phyloP scores from a whole-genome alignment of 2,888 invertebrate genomes.

The Charanyca ferruginea region DNA sequence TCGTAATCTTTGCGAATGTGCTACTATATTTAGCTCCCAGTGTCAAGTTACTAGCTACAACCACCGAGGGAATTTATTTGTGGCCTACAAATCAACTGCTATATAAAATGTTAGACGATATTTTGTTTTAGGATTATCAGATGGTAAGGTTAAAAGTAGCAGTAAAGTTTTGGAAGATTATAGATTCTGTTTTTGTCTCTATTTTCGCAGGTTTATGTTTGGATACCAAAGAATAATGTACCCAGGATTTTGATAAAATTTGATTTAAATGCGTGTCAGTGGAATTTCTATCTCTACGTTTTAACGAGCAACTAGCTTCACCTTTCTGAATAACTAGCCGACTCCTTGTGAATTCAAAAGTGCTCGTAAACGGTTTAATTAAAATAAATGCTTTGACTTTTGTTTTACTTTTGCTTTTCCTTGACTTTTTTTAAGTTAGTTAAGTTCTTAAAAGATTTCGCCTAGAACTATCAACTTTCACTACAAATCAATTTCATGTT shows the following conservation, averaged over 20 bases:
- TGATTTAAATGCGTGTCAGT: no score
- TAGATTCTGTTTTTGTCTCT: background rate
- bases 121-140: slow-evolving; percentile 27
- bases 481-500: background rate
- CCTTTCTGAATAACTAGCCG: no score
- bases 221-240: no score
- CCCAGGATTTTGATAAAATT: no score
- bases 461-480: background rate
- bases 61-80: slow-evolving; percentile 68
- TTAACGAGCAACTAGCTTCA: no score
- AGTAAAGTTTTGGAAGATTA: background rate
- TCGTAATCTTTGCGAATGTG: slow-evolving; percentile 65
- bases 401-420: no score
- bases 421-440: no score
- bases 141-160: background rate
- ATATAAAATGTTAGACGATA: slow-evolving; percentile 62
- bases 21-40: slow-evolving; percentile 69
- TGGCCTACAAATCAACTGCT: slow-evolving; percentile 65
- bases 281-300: no score
- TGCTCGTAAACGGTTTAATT: no score
- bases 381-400: no score
- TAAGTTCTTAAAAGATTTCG: background rate
- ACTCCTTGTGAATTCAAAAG: no score
- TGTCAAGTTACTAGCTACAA: slow-evolving; percentile 68
- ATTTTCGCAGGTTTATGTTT: background rate